Base-by-base conservation (phyloP, 2,113 vertebrate species). In the Glaucomys volans region DNA sequence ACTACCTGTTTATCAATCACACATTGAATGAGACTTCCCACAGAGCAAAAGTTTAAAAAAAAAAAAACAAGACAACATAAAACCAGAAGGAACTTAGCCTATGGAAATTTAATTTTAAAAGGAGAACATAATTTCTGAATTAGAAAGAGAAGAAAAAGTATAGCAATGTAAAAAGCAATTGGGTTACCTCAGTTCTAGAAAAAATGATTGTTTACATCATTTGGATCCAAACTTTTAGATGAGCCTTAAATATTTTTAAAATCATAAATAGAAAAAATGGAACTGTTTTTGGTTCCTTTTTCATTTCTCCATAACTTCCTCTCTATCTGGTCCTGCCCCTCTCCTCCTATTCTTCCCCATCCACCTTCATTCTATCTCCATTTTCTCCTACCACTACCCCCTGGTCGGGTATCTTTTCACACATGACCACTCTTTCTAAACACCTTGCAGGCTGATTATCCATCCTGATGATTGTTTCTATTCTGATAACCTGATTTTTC, bases 51-150 rank as follows among this genome's bases (percentile, higher is more conserved):
- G 47, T 24, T 14, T 44, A 57, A 32, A 54, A 54, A 20, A 54
- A 54, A 20, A 64, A 47, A 32, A 74, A 76, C n/a, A 62, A 74
- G 64, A 44, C 24, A 94, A 50, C 26, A 22, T 85, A 85, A 76
- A 91, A 16, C 40, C 54, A 16, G 50, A 79, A 92, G 59, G 77
- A 76, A 1, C 62, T 77, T 42, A 87, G 32, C 52, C 62, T 79
- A 1, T 67, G 32, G 77, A 96, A 95, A 28, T 71, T 44, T 77
- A 40, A 67, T 85, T 97, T 87, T 40, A 59, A 47, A 52, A 50
- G 17, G n/a, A 35, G 4, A 90, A 54, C 7, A 28, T 82, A 59
- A 77, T 81, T 86, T 81, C 64, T 62, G 42, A 89, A 42, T 96
- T 72, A 52, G 44, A 47, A 89, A 97, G 24, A 69, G 2, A 87